A percentile compares a stretch with the other conserved stretches of the same genome.
Conservation (phyloP, 1,140 invertebrate genomes). For the Drosophila malerkotliana region DNA sequence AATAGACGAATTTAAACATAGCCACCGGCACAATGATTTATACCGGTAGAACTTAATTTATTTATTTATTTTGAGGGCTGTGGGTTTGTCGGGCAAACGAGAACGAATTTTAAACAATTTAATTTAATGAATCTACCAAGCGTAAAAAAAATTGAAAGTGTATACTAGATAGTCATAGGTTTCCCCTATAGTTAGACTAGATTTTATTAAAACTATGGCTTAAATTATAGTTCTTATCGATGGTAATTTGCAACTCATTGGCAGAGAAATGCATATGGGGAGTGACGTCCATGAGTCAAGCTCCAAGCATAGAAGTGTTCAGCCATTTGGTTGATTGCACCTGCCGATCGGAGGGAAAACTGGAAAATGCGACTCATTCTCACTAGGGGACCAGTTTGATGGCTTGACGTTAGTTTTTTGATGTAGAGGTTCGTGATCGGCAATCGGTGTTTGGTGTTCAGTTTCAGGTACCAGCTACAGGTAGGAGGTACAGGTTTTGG, state of each 20-base stretch:
- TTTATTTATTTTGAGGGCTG: constrained; percentile 53
- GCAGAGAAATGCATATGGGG: constrained; percentile 11
- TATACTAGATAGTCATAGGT: constrained; percentile 3
- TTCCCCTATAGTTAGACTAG: not conserved
- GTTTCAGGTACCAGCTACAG: constrained; percentile 27
- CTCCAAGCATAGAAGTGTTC: constrained; percentile 24
- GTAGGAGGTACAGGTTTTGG: constrained; percentile 21
- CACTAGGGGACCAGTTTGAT: constrained; percentile 41
- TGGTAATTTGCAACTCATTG: constrained; percentile 48
- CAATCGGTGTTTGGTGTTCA: constrained; percentile 24
- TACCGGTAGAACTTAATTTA: constrained; percentile 40
- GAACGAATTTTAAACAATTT: constrained; percentile 61
- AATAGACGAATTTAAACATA: constrained; percentile 17
- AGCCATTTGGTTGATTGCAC: constrained; percentile 47
- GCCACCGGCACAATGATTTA: constrained; percentile 25
- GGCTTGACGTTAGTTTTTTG: constrained; percentile 34
- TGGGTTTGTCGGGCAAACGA: constrained; percentile 50
- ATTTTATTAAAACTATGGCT: no score
- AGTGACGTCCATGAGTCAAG: constrained; percentile 37
- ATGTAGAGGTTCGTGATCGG: constrained; percentile 32
- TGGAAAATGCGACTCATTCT: constrained; percentile 58
- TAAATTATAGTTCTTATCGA: not conserved
- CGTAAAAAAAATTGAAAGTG: constrained; percentile 39
- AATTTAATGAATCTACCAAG: constrained; percentile 32
- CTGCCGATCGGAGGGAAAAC: constrained; percentile 47